Evolutionary conservation across 2,888 invertebrate genomes (phyloP).

Genomic region (Campaea margaritaria): DNA sequence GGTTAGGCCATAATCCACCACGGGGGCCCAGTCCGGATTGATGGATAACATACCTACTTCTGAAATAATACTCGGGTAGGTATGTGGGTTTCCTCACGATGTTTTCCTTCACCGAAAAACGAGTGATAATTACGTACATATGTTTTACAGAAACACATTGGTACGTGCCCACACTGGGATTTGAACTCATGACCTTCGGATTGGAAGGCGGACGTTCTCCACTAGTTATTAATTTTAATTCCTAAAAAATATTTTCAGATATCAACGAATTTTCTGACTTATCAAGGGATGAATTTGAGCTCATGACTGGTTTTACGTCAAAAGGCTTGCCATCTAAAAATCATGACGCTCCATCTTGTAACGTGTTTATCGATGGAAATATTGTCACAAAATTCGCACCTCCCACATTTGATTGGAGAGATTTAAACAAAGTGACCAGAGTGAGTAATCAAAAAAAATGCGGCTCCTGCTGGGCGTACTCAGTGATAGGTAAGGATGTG

Average conservation of each 20-base stretch:
- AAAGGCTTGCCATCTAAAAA: background rate
- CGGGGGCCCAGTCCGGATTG: no score
- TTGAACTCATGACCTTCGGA: no score
- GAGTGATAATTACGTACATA: no score
- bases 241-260: background rate
- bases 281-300: conserved; percentile 1
- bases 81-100: no score
- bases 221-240: background rate
- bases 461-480: conserved; percentile 9
- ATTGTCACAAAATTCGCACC: background rate
- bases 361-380: background rate
- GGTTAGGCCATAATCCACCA: no score
- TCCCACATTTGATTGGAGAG: conserved; percentile 3
- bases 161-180: no score
- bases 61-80: no score
- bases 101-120: no score
- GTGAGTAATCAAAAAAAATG: conserved; percentile 6
- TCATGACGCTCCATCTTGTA: background rate
- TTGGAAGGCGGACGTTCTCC: no score
- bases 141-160: no score
- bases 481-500: conserved; percentile 5
- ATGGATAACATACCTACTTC: no score
- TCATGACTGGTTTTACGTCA: background rate
- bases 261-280: conserved; percentile 9
- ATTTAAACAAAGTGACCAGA: background rate